phyloP scores from a whole-genome alignment of 35 echinoderm and acorn worm genomes.

The Ophioderma brevispina region DNA sequence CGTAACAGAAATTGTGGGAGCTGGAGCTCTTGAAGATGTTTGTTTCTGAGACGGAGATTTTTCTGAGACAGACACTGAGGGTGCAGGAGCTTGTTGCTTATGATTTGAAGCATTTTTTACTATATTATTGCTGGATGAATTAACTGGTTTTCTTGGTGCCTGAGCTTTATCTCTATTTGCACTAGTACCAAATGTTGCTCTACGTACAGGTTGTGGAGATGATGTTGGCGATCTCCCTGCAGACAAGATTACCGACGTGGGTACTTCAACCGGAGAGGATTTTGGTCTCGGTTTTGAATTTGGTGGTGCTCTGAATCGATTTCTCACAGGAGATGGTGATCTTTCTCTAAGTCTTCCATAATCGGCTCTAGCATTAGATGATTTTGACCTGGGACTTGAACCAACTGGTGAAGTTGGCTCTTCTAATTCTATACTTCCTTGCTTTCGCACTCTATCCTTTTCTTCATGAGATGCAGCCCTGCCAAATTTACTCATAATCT shows the following conservation, averaged over 20 bases:
- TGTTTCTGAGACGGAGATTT: neutral
- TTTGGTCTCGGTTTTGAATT: neutral
- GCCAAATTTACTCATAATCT: slow-evolving; percentile 15
- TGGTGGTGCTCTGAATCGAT: neutral
- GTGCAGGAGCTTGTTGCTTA: slow-evolving; percentile 15
- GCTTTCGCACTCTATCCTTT: neutral
- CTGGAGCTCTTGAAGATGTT: too few species aligned
- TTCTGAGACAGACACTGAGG: neutral
- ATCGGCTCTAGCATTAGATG: neutral
- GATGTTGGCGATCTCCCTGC: neutral
- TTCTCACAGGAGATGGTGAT: neutral
- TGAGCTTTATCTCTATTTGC: neutral
- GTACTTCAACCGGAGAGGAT: neutral
- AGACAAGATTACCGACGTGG: neutral
- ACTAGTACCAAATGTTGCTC: neutral
- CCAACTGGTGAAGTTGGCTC: neutral
- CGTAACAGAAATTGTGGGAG: too few species aligned
- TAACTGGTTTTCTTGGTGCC: neutral
- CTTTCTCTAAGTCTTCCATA: neutral
- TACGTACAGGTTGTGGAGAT: neutral
- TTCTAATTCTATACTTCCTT: neutral
- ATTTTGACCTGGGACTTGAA: neutral
- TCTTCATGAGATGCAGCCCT: slow-evolving; percentile 19
- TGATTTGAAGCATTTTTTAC: neutral
- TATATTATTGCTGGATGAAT: neutral